These are phyloP conservation scores for Petrocephalus schoutedeni DNA, from an alignment of 2,797 vertebrate species.

Conservation along the genomic window DNA sequence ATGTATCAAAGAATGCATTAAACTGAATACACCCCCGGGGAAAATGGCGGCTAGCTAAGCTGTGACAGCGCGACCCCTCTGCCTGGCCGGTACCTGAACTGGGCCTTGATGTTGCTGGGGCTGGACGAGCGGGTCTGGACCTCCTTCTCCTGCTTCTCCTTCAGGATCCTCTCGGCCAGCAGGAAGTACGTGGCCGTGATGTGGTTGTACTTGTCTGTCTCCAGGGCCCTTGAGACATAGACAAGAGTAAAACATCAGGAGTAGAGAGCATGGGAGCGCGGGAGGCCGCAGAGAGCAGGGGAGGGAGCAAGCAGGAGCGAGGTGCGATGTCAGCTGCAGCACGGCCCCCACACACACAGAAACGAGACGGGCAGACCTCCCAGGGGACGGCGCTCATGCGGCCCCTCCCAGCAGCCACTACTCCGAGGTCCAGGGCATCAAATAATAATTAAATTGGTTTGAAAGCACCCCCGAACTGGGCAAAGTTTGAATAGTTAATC, in stretches of 20 bases:
- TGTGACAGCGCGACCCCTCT: neutral
- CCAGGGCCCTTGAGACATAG: constrained; percentile 72
- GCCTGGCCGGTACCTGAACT: constrained; percentile 76
- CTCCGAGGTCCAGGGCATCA: neutral
- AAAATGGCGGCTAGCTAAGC: neutral
- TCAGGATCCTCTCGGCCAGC: constrained; percentile 88
- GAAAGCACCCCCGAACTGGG: neutral
- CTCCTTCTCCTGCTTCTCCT: constrained; percentile 96
- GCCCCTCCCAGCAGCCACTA: neutral
- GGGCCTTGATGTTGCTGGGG: constrained; percentile 94
- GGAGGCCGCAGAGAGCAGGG: neutral
- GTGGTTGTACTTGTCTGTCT: constrained; percentile 98
- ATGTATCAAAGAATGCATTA: too few species aligned
- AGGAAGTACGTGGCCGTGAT: constrained; percentile 98
- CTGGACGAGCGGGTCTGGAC: constrained; percentile 88
- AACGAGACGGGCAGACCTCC: neutral
- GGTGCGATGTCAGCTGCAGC: neutral
- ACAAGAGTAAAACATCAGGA: neutral
- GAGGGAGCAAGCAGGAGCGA: neutral
- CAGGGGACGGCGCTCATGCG: neutral
- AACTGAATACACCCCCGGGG: too few species aligned
- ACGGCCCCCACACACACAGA: neutral
- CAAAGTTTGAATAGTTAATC: neutral
- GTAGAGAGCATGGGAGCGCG: neutral
- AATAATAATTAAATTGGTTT: neutral